Evolutionary conservation across 1,140 invertebrate species (phyloP), one percentile per base, ranked within the genome.

Genomic region (Zaprionus vittiger): DNA sequence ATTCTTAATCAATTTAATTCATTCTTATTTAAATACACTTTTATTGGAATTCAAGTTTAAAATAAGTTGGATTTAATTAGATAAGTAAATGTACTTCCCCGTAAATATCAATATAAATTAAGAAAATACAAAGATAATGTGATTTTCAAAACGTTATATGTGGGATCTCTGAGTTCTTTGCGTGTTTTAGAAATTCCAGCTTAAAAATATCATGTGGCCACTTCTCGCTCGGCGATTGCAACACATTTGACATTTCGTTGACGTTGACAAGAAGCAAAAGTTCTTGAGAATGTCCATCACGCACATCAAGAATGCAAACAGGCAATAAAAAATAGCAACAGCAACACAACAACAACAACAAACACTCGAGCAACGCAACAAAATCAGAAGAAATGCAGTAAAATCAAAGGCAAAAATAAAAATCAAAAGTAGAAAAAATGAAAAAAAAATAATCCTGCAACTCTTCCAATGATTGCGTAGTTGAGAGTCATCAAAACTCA

Each of bases 261-360:
- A 83, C 78, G 80, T 79, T 68, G 64, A 73, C 68, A 72, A 56
- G 74, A 67, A 67, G 75, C 78, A 80, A 69, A 80, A 83, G 65
- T 87, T 87, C 84, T 81, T 65, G 62, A 73, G 84, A 87, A 89
- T 87, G 84, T 87, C 83, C 79, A 87, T 87, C 84, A 87, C 28
- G 68, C 80, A 83, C 69, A 66, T 67, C 69, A 77, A 47, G 37
- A 44, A 66, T 73, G 47, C 69, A 77, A 77, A 55, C 57, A 59
- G 55, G 59, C 60, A 56, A 79, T 66, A 69, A 61, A 68, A 67
- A 76, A 24, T 49, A 65, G 55, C 61, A 81, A 63, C 55, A 71
- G 49, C 61, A n/a, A 26, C 28, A 24, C 37, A 44, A 17, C 34
- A 61, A 12, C 31, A n/a, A 52, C 28, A 66, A 44, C 31, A 52